Conservation (phyloP, 2,797 vertebrate species). For the Setipinna tenuifilis region DNA sequence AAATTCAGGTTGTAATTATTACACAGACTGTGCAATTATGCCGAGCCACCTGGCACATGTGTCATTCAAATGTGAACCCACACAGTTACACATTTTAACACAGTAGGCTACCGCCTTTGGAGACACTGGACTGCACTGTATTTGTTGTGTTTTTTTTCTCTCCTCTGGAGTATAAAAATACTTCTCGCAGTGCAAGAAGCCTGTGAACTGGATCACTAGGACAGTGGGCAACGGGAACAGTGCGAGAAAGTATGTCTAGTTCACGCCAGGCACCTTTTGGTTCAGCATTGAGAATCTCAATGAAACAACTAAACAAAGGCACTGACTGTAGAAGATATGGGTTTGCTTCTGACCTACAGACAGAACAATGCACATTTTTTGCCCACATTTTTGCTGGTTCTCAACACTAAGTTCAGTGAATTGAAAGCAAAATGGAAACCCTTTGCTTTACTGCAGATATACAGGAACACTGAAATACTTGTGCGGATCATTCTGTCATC, state of each 20-base stretch:
- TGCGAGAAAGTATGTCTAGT: neutral
- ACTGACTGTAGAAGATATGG: too few relatives aligned
- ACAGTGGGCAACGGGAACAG: neutral
- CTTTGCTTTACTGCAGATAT: too few relatives aligned
- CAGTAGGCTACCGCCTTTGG: neutral
- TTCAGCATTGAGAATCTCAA: neutral
- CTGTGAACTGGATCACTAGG: slow-evolving; percentile 14
- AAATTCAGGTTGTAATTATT: neutral
- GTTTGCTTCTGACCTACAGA: too few relatives aligned
- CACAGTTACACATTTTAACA: slow-evolving; percentile 4
- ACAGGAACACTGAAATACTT: too few relatives aligned
- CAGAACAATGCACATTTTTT: too few relatives aligned
- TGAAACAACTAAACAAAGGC: neutral
- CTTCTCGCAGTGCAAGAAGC: neutral
- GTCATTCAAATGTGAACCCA: neutral
- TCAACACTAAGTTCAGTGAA: too few relatives aligned
- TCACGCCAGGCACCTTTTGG: neutral
- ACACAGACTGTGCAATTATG: neutral
- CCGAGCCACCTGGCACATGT: neutral
- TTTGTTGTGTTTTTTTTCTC: neutral
- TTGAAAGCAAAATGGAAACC: too few relatives aligned
- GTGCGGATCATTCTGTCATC: too few relatives aligned
- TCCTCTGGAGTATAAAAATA: neutral
- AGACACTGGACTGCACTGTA: neutral
- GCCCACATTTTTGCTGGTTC: too few relatives aligned